These are phyloP conservation scores for Halcyon badia DNA, from an alignment of 2,797 vertebrate genomes.

Conservation along the genomic window DNA sequence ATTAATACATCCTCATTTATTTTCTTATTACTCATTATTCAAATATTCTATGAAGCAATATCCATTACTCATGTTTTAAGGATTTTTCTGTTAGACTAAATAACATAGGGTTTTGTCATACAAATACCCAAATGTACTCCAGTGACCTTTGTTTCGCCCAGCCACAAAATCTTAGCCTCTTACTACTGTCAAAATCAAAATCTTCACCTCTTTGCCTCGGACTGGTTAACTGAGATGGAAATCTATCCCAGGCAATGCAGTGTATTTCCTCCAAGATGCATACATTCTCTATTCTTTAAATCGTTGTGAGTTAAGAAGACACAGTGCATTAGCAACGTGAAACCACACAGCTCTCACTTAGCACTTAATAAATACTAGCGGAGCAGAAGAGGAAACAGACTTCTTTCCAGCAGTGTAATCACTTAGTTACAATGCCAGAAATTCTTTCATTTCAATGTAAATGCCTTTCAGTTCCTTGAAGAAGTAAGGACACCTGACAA, in stretches of 20 bases:
- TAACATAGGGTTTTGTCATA: not conserved
- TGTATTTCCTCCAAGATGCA: not conserved
- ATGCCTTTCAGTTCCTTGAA: not conserved
- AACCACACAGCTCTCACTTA: not conserved
- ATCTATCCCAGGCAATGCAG: not conserved
- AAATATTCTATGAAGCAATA: not conserved
- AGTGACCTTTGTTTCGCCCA: not conserved
- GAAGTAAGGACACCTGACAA: not conserved
- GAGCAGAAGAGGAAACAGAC: not conserved
- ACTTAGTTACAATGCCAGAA: not conserved
- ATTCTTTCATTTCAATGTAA: not conserved
- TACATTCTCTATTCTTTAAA: not conserved
- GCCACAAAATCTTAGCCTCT: not conserved
- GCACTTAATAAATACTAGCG: not conserved
- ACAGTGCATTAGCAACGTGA: not conserved
- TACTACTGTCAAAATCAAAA: not conserved
- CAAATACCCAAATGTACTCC: rapidly evolving
- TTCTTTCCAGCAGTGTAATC: not conserved
- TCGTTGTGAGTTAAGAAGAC: not conserved
- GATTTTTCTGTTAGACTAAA: not conserved
- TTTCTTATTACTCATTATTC: not conserved
- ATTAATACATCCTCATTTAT: not conserved
- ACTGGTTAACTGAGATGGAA: not conserved
- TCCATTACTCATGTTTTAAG: not conserved
- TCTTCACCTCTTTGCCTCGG: not conserved